phyloP scores from a whole-genome alignment of 2,888 invertebrate genomes.

The Seira ritae region DNA sequence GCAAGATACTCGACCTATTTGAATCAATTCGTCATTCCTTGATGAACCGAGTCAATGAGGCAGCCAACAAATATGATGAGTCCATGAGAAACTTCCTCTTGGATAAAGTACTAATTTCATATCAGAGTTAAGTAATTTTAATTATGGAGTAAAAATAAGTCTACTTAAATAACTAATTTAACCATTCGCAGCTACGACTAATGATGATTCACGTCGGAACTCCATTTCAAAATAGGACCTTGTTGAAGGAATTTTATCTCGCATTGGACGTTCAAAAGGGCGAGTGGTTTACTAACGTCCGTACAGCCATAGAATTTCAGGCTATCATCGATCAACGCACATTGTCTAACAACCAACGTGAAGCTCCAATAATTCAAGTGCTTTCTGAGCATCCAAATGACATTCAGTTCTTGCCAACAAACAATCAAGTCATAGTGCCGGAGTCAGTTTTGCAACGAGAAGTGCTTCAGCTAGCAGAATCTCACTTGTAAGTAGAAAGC shows the following conservation, averaged over 20 bases:
- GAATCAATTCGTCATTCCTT: slow-evolving; percentile 73
- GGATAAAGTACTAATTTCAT: slow-evolving; percentile 75
- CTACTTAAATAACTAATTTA: not conserved
- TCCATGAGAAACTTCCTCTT: slow-evolving; percentile 74
- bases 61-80: slow-evolving; percentile 72
- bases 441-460: slow-evolving; percentile 75
- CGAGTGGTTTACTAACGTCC: slow-evolving; percentile 78
- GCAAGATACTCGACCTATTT: slow-evolving; percentile 74
- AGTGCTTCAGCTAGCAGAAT: slow-evolving; percentile 54
- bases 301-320: slow-evolving; percentile 77
- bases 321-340: slow-evolving; percentile 76
- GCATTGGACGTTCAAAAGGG: slow-evolving; percentile 77
- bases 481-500: slow-evolving; percentile 66
- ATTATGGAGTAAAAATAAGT: not conserved
- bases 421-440: slow-evolving; percentile 78
- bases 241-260: slow-evolving; percentile 76
- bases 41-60: slow-evolving; percentile 72
- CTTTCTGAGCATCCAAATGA: slow-evolving; percentile 64
- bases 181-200: slow-evolving; percentile 77
- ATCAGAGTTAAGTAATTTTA: not conserved
- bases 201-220: slow-evolving; percentile 77
- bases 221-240: slow-evolving; percentile 75
- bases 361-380: slow-evolving; percentile 74
- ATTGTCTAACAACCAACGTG: slow-evolving; percentile 75
- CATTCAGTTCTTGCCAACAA: slow-evolving; percentile 76